Conservation (phyloP, 2,797 vertebrate species). For the Macropus fuliginosus region DNA sequence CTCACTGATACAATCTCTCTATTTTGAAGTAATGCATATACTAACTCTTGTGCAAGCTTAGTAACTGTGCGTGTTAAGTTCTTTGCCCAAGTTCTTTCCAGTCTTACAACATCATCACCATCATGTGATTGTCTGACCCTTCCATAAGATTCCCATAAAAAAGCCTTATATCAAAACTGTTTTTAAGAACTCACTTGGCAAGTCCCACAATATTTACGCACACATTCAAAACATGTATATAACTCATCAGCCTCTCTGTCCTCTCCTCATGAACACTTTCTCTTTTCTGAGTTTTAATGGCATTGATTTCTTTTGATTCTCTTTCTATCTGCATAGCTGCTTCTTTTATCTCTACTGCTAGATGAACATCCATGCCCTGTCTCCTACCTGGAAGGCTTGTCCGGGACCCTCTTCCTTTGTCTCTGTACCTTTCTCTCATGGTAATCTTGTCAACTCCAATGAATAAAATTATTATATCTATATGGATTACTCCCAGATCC, state of each 20-base stretch:
- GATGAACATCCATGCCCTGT: not conserved
- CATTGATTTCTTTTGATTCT: not conserved
- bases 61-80: not conserved
- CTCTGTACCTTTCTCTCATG: not conserved
- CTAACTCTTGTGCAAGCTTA: not conserved
- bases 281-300: not conserved
- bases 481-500: not conserved
- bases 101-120: not conserved
- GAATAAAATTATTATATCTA: not conserved
- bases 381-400: not conserved
- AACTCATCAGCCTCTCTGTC: not conserved
- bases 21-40: not conserved
- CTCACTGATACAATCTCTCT: not conserved
- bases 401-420: not conserved
- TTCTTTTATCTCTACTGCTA: not conserved
- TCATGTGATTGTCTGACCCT: not conserved
- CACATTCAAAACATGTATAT: not conserved
- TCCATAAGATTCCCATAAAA: not conserved
- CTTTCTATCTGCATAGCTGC: not conserved
- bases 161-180: conserved; percentile 25
- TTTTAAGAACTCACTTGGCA: not conserved
- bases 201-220: conserved; percentile 18
- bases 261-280: not conserved
- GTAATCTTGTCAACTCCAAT: not conserved
- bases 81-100: not conserved